A percentile compares a stretch with the other conserved stretches of the same genome.
These are phyloP conservation scores for Amaurobius ferox DNA, from an alignment of 2,888 invertebrate genomes.

Conservation along the genomic window DNA sequence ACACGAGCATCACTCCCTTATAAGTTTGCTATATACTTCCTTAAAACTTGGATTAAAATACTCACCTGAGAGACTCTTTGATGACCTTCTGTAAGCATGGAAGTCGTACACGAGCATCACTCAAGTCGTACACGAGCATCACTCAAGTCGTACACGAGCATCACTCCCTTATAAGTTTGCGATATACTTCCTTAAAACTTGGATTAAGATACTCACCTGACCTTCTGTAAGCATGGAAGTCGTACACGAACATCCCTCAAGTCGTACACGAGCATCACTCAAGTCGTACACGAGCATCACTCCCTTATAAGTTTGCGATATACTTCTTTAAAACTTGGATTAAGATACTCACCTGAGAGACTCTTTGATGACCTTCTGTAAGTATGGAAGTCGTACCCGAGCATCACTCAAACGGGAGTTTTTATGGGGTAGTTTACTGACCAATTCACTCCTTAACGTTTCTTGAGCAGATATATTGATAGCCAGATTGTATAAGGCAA, in stretches of 20 bases:
- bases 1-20: too few species aligned
- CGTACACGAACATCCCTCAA: slow-evolving; percentile 14
- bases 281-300: too few species aligned
- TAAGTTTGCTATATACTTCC: too few species aligned
- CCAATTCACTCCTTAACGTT: slow-evolving; percentile 83
- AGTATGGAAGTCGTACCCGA: slow-evolving; percentile 4
- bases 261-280: too few species aligned
- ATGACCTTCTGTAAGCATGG: slow-evolving; percentile 40
- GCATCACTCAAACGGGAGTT: slow-evolving; percentile 23
- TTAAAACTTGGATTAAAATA: too few species aligned
- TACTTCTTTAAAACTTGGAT: too few species aligned
- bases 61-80: slow-evolving; percentile 64
- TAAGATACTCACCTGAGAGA: slow-evolving; percentile 66
- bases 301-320: too few species aligned
- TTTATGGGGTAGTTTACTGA: slow-evolving; percentile 80
- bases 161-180: too few species aligned
- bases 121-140: too few species aligned
- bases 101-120: neutral
- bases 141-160: too few species aligned
- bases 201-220: slow-evolving; percentile 71
- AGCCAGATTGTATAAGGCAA: slow-evolving; percentile 88
- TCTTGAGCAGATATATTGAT: slow-evolving; percentile 84
- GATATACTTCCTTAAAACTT: too few species aligned
- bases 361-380: slow-evolving; percentile 44
- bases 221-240: slow-evolving; percentile 28